These are phyloP conservation scores for Sebastes matsubarae DNA, from an alignment of 2,797 vertebrate species.

Conservation along the genomic window DNA sequence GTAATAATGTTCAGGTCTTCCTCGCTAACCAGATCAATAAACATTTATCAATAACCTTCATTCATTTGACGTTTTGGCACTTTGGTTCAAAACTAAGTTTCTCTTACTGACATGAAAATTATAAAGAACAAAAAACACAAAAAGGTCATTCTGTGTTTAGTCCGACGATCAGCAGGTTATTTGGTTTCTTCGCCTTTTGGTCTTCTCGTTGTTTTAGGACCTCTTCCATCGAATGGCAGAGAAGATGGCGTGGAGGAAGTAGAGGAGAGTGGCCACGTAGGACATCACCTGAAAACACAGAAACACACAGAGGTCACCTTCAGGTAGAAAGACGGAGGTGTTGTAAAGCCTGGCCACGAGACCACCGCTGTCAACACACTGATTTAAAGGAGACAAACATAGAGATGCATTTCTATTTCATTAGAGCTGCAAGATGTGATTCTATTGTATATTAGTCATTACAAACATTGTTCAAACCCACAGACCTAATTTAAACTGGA, in stretches of 20 bases:
- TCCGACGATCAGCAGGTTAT: background rate
- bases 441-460: too few relatives aligned
- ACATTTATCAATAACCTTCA: background rate
- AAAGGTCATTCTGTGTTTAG: background rate
- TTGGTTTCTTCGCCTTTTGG: background rate
- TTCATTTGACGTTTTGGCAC: too few relatives aligned
- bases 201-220: conserved; percentile 40
- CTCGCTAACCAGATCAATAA: background rate
- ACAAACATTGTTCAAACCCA: too few relatives aligned
- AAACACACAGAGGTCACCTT: background rate
- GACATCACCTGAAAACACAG: conserved; percentile 75
- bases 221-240: conserved; percentile 77
- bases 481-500: too few relatives aligned
- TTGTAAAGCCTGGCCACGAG: too few relatives aligned
- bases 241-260: conserved; percentile 78
- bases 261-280: conserved; percentile 70
- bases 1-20: background rate
- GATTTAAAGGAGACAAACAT: too few relatives aligned
- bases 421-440: too few relatives aligned
- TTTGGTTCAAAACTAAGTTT: background rate
- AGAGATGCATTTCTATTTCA: too few relatives aligned
- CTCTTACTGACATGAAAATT: background rate
- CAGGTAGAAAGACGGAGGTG: too few relatives aligned
- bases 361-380: too few relatives aligned
- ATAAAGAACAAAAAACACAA: background rate